Conservation (phyloP, 2,888 invertebrate species). For the Apomyelois bistriatella region DNA sequence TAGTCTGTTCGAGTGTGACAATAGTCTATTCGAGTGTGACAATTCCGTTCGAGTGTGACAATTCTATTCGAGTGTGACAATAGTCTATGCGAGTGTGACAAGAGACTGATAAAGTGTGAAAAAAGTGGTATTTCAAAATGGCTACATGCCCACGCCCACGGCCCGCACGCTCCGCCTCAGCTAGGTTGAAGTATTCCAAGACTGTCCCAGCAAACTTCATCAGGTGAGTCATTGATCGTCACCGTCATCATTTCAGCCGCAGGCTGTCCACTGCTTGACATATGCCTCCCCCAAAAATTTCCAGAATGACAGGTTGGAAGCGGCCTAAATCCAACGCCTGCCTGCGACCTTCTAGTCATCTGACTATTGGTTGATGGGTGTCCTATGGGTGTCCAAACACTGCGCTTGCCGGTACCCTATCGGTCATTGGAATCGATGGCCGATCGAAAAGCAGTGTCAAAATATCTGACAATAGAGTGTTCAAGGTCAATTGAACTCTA, state of each 20-base stretch:
- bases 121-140: slow-evolving; percentile 32
- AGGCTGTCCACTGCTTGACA: too few species aligned
- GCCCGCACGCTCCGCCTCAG: slow-evolving; percentile 54
- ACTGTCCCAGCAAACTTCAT: slow-evolving; percentile 65
- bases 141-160: slow-evolving; percentile 67
- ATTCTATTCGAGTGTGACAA: background rate
- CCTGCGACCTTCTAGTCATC: background rate
- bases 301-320: too few species aligned
- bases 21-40: slow-evolving; percentile 18
- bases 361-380: too few species aligned
- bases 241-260: too few species aligned
- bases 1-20: background rate
- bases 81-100: background rate
- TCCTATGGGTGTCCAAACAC: too few species aligned
- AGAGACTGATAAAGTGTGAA: background rate
- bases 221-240: slow-evolving; percentile 39
- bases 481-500: too few species aligned
- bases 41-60: slow-evolving; percentile 17
- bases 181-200: slow-evolving; percentile 67
- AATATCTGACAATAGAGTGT: too few species aligned
- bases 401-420: too few species aligned
- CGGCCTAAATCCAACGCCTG: too few species aligned
- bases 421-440: too few species aligned
- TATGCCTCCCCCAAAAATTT: too few species aligned
- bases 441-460: too few species aligned